A percentile compares a stretch with the other conserved stretches of the same genome.
Conservation (phyloP, 2,797 vertebrate species). For the Prionace glauca region DNA sequence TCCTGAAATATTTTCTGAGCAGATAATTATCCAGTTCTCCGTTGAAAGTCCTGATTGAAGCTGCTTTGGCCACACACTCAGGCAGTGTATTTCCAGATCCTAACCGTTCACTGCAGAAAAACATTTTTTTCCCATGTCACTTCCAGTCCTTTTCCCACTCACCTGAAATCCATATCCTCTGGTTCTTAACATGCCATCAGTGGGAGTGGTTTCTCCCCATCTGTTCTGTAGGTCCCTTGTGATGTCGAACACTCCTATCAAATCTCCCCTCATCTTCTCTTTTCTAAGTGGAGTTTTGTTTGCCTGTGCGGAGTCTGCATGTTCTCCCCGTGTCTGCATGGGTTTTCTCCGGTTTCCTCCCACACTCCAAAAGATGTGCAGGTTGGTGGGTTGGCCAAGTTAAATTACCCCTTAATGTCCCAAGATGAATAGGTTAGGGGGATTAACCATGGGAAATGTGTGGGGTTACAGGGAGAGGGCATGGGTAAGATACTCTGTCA, state of each 20-base stretch:
- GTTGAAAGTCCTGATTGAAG: background rate
- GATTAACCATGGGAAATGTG: no score
- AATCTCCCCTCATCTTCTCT: no score
- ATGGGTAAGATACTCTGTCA: no score
- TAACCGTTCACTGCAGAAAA: background rate
- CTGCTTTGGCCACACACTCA: background rate
- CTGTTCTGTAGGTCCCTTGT: background rate
- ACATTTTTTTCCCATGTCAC: background rate
- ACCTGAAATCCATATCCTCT: background rate
- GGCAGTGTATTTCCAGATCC: background rate
- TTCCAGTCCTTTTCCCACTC: background rate
- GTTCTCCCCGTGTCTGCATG: no score
- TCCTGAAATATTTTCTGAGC: background rate
- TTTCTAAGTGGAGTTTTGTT: no score
- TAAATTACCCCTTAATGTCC: no score
- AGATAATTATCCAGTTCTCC: background rate
- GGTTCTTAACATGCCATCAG: background rate
- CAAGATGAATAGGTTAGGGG: no score
- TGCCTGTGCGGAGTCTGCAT: no score
- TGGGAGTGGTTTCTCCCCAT: background rate
- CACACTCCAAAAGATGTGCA: no score
- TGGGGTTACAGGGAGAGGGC: no score
- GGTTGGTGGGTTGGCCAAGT: no score
- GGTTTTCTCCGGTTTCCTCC: no score
- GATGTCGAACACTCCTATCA: background rate